Conservation (phyloP, 1,140 invertebrate genomes). For the Tyrophagus putrescentiae region DNA sequence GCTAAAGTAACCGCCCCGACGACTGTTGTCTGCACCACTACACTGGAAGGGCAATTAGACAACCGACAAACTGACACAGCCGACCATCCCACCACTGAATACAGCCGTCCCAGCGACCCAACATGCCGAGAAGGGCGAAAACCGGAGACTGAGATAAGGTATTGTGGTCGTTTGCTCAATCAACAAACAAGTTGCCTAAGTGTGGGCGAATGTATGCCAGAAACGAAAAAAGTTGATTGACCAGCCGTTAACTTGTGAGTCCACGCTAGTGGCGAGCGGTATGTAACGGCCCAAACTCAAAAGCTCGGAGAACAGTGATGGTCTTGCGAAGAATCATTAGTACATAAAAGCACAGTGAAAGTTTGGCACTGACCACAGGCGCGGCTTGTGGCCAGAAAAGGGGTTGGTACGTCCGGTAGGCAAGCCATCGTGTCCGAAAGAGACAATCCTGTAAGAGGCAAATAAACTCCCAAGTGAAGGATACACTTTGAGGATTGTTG, state of each 20-base stretch:
- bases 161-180: slow-evolving; percentile 11
- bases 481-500: slow-evolving; percentile 72
- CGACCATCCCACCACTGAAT: slow-evolving; percentile 63
- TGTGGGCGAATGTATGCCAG: slow-evolving; percentile 71
- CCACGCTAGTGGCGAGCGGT: slow-evolving; percentile 80
- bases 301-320: slow-evolving; percentile 66
- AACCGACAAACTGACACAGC: no score
- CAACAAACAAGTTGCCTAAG: slow-evolving; percentile 55
- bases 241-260: slow-evolving; percentile 72
- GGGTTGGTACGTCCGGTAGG: slow-evolving; percentile 49
- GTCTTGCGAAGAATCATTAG: slow-evolving; percentile 70
- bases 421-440: slow-evolving; percentile 48
- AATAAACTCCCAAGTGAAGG: slow-evolving; percentile 50
- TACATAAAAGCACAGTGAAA: slow-evolving; percentile 78
- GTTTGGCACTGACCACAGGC: slow-evolving; percentile 82
- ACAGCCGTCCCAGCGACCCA: slow-evolving; percentile 48
- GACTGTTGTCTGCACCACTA: no score
- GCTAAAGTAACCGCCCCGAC: no score
- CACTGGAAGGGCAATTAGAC: no score
- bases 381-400: slow-evolving; percentile 62
- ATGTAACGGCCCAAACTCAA: slow-evolving; percentile 54
- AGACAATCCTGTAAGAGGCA: slow-evolving; percentile 54
- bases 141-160: slow-evolving; percentile 58
- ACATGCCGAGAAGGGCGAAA: slow-evolving; percentile 55
- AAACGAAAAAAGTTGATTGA: slow-evolving; percentile 56